Evolutionary conservation across 2,113 vertebrate genomes (phyloP).

Genomic region (Epinephelus moara): DNA sequence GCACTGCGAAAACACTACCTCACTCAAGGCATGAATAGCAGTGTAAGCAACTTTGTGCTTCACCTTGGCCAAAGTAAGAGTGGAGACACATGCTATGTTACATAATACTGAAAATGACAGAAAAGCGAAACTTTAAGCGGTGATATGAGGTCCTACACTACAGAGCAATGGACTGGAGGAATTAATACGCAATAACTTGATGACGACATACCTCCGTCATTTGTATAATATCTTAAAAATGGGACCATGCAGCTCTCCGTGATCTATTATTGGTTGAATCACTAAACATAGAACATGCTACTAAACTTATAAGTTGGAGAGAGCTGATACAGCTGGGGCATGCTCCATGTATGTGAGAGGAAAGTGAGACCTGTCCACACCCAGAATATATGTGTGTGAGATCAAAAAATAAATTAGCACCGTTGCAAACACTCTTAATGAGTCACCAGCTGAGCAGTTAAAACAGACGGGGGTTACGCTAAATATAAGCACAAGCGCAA

Average conservation of each 20-base stretch:
- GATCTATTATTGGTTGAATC: conserved; percentile 23
- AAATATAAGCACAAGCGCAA: conserved; percentile 72
- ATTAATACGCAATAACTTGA: neutral
- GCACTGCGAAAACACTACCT: conserved; percentile 34
- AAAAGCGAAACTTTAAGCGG: neutral
- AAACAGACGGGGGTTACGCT: conserved; percentile 49
- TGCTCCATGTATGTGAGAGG: conserved; percentile 37
- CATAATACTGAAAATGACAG: conserved; percentile 28
- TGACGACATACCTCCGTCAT: neutral
- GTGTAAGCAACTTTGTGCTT: conserved; percentile 40
- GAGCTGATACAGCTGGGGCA: conserved; percentile 24
- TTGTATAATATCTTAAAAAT: neutral
- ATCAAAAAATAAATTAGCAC: conserved; percentile 80
- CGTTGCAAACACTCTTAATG: conserved; percentile 57
- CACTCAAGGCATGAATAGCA: conserved; percentile 32
- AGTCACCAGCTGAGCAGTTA: conserved; percentile 62
- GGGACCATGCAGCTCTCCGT: neutral
- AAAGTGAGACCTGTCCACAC: conserved; percentile 70
- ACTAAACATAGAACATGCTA: conserved; percentile 52
- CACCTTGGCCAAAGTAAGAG: conserved; percentile 25
- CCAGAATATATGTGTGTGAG: conserved; percentile 58
- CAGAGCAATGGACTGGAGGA: neutral
- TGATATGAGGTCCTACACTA: neutral
- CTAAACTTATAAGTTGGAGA: conserved; percentile 46
- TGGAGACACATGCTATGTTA: conserved; percentile 39